A percentile compares a stretch with the other conserved stretches of the same genome.
phyloP scores from a whole-genome alignment of 2,888 invertebrate species.

The Ephialtes manifestator region DNA sequence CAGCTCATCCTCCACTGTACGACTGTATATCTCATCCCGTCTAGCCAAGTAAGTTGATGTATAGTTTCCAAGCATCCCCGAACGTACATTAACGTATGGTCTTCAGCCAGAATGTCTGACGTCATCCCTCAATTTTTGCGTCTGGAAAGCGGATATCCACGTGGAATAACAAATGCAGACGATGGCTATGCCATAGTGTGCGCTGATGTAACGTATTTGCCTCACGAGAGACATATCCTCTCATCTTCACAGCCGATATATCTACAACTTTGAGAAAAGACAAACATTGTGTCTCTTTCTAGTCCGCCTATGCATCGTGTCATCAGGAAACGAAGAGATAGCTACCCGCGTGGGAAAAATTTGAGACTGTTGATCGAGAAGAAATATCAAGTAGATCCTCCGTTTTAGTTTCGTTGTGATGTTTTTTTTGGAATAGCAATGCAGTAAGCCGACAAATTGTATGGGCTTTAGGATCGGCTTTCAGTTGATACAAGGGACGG shows the following conservation, averaged over 20 bases:
- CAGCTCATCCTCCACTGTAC: background rate
- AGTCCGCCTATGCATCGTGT: background rate
- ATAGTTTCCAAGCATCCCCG: background rate
- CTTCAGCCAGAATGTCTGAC: background rate
- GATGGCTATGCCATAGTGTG: background rate
- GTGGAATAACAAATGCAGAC: slow-evolving; percentile 76
- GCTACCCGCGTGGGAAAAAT: no score
- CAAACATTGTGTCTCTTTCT: background rate
- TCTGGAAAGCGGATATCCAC: slow-evolving; percentile 73
- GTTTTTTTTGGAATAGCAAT: slow-evolving; percentile 10
- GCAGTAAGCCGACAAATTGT: slow-evolving; percentile 13
- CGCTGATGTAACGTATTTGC: background rate
- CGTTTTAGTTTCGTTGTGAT: slow-evolving; percentile 21
- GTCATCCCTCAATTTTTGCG: slow-evolving; percentile 59
- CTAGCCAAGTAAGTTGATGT: slow-evolving; percentile 5
- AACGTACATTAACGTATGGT: slow-evolving; percentile 4
- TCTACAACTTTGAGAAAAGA: slow-evolving; percentile 18
- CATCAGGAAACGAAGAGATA: background rate
- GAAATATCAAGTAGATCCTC: slow-evolving; percentile 13
- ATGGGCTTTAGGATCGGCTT: slow-evolving; percentile 41
- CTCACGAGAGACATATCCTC: slow-evolving; percentile 22
- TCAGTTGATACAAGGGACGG: slow-evolving; percentile 21
- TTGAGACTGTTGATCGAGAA: slow-evolving; percentile 28
- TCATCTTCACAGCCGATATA: slow-evolving; percentile 12
- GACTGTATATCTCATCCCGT: background rate